These are phyloP conservation scores for Anoplius nigerrimus DNA, from an alignment of 2,888 invertebrate species.

Conservation along the genomic window DNA sequence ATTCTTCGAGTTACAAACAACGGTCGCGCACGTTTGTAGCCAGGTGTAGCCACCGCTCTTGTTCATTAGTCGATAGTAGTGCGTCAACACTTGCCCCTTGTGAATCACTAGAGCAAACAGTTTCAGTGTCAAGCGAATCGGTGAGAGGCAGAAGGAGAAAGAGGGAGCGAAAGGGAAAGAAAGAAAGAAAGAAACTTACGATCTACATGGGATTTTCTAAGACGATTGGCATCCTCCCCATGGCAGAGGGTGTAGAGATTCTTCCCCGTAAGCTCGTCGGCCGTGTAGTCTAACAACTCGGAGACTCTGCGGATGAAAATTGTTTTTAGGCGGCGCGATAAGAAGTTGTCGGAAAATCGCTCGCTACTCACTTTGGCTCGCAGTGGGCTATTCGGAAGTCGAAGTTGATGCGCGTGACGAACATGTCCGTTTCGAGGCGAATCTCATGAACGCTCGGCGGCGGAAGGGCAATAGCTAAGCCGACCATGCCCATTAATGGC, in stretches of 20 bases:
- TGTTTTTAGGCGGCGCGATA: background rate
- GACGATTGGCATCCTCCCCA: slow-evolving; percentile 95
- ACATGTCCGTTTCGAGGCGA: slow-evolving; percentile 95
- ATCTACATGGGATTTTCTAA: slow-evolving; percentile 96
- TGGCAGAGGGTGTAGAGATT: slow-evolving; percentile 96
- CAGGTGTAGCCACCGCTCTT: slow-evolving; percentile 97
- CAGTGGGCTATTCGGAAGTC: slow-evolving; percentile 98
- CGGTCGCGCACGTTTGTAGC: slow-evolving; percentile 97
- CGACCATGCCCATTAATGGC: slow-evolving; percentile 94
- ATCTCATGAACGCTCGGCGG: slow-evolving; percentile 98
- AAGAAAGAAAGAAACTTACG: slow-evolving; percentile 82
- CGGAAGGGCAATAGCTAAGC: slow-evolving; percentile 95
- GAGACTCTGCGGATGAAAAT: slow-evolving; percentile 83
- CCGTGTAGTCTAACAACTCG: slow-evolving; percentile 93
- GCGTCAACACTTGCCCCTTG: slow-evolving; percentile 97
- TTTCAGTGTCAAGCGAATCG: background rate
- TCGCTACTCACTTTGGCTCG: slow-evolving; percentile 93
- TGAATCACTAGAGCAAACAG: slow-evolving; percentile 88
- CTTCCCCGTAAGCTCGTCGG: slow-evolving; percentile 95
- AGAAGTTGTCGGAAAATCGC: too few species aligned
- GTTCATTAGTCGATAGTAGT: slow-evolving; percentile 97
- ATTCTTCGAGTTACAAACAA: slow-evolving; percentile 96
- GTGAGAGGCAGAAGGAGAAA: background rate
- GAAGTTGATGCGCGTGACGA: slow-evolving; percentile 96
- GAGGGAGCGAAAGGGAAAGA: background rate